Evolutionary conservation across 2,888 invertebrate genomes (phyloP), one percentile per base, ranked within the genome.

Genomic region (Pharmacophagus antenor): DNA sequence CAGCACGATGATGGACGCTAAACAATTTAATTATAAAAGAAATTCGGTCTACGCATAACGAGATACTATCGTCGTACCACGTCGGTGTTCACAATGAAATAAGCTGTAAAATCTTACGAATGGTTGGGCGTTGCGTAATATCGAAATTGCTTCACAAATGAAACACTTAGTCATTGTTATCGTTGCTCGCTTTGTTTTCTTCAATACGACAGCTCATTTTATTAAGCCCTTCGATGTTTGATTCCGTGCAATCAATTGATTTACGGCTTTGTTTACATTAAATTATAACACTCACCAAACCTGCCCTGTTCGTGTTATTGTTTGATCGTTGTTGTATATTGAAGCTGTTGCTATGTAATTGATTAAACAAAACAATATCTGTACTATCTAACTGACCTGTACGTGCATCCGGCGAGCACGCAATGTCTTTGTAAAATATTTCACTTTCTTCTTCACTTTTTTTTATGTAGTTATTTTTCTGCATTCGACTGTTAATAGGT

Each of bases 11-110:
- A 84, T 82, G 79, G 74, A 78, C 79, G 72, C 67, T 72, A 76
- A 82, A 85, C 86, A 83, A 85, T 88, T 88, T 88, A 88, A 88
- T 88, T 88, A 87, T 77, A 72, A 84, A 84, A 83, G 82, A 85
- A 85, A 85, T 86, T 64, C 56, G 79, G 81, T 73, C 68, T 81
- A 77, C 80, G 81, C 82, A 80, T 70, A 77, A 80, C 77, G 71
- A 67, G 70, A 72, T 74, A 66, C 72, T 71, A 63, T 77, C 76
- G 70, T 70, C 71, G 67, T 70, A 72, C 76, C 18, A 21, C 49
- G 21, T 44, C 25, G 59, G 57, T 44, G 31, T 57, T 65, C 60
- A 59, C 57, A 64, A 51, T 41, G 68, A 71, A 71, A 70, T 72
- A 70, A 73, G 75, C 72, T 67, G 72, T 70, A 64, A 70, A 76